These are phyloP conservation scores for Solen grandis DNA, from an alignment of 1,140 invertebrate genomes.

Conservation along the genomic window DNA sequence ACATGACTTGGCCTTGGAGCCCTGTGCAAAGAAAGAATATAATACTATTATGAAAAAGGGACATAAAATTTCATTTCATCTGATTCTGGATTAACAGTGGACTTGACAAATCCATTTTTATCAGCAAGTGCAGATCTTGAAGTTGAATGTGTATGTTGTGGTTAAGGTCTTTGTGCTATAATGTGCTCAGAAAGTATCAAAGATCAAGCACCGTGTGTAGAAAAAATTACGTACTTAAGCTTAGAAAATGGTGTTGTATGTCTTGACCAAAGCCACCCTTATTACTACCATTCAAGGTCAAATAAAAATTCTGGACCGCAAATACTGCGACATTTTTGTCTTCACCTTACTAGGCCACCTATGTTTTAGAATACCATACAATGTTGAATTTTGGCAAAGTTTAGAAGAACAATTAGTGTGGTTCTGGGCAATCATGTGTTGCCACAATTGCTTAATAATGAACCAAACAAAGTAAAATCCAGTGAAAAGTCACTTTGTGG, in stretches of 20 bases:
- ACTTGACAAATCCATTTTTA: slow-evolving; percentile 11
- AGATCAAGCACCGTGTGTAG: not conserved
- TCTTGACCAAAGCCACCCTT: not conserved
- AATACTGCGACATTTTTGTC: slow-evolving; percentile 1
- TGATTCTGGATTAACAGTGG: too few species aligned
- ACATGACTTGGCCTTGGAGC: too few species aligned
- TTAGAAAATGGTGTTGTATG: not conserved
- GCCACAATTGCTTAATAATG: too few species aligned
- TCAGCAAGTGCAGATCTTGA: slow-evolving; percentile 4
- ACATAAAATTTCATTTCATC: not conserved
- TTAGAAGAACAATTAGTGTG: not conserved
- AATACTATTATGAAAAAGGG: not conserved
- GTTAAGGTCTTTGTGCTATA: slow-evolving; percentile 1
- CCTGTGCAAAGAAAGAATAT: too few species aligned
- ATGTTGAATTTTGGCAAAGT: not conserved
- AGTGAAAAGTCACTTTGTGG: too few species aligned
- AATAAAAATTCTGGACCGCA: not conserved
- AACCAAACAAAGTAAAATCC: too few species aligned
- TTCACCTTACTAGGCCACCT: slow-evolving; percentile 9
- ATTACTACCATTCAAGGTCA: slow-evolving; percentile 19
- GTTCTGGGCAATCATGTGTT: not conserved
- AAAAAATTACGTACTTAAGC: slow-evolving; percentile 2
- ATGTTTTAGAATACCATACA: not conserved
- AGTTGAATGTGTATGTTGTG: not conserved
- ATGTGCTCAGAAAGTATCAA: slow-evolving; percentile 6